A percentile compares a stretch with the other conserved stretches of the same genome.
Evolutionary conservation across 2,888 invertebrate species (phyloP).

Genomic region (Ptilodon capucinus): DNA sequence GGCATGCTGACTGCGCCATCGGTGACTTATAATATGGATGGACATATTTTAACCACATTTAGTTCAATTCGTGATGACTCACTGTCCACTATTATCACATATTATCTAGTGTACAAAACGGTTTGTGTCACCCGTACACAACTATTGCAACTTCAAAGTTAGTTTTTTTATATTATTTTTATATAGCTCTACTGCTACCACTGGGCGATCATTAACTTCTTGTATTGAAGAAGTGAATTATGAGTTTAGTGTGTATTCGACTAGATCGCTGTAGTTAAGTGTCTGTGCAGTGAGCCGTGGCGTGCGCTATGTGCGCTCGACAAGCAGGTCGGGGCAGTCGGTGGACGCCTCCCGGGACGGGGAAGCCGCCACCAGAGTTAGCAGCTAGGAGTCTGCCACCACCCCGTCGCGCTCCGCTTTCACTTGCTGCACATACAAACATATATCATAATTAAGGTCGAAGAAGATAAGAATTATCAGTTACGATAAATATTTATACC

Average conservation of each 20-base stretch:
- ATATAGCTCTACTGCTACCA: too few relatives aligned
- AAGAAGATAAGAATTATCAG: neutral
- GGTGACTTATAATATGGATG: neutral
- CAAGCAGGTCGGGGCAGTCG: slow-evolving; percentile 29
- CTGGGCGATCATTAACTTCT: neutral
- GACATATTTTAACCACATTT: neutral
- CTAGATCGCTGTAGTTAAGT: neutral
- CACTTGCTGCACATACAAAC: slow-evolving; percentile 79
- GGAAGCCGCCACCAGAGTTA: slow-evolving; percentile 49
- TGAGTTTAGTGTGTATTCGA: neutral
- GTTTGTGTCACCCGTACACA: neutral
- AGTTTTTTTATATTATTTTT: too few relatives aligned
- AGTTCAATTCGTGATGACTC: neutral
- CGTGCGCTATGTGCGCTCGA: slow-evolving; percentile 15
- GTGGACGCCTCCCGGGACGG: slow-evolving; percentile 29
- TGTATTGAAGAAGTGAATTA: neutral
- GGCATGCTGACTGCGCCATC: neutral
- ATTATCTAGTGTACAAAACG: neutral
- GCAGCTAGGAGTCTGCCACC: slow-evolving; percentile 76
- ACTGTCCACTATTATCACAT: neutral
- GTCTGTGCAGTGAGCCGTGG: slow-evolving; percentile 1
- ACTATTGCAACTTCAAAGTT: too few relatives aligned
- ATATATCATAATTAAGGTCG: neutral
- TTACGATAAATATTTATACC: neutral
- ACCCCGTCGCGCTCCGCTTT: slow-evolving; percentile 87